Percentiles rank a stretch among this genome's conserved stretches.
Evolutionary conservation across 2,888 invertebrate genomes (phyloP).

Genomic region (Crioceris asparagi): DNA sequence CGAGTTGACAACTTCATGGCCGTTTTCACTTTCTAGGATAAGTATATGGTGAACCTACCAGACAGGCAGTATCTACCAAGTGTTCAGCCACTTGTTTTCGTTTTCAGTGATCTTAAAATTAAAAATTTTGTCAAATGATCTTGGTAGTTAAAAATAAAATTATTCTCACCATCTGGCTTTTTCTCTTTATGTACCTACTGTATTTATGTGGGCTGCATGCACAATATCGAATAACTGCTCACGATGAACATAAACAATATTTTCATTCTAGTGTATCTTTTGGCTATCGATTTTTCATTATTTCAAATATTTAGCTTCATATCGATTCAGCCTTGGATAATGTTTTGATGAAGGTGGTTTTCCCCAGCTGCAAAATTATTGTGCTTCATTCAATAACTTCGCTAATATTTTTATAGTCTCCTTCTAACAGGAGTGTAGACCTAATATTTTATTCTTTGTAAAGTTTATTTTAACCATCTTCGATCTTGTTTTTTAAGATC

Average conservation of each 20-base stretch:
- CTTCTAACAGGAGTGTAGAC: constrained; percentile 2
- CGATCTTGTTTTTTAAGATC: constrained; percentile 1
- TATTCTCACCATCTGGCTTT: constrained; percentile 13
- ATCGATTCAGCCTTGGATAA: constrained; percentile 2
- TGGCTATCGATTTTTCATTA: no score
- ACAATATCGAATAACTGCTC: constrained; percentile 4
- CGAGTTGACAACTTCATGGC: constrained; percentile 26
- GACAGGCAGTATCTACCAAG: constrained; percentile 29
- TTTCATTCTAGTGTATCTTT: no score
- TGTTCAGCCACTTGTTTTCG: constrained; percentile 26
- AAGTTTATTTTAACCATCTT: constrained; percentile 15
- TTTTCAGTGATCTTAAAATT: constrained; percentile 19
- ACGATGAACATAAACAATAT: no score
- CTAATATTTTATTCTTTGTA: constrained; percentile 1
- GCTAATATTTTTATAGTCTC: constrained; percentile 1
- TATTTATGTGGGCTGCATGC: constrained; percentile 3
- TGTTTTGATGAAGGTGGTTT: constrained; percentile 2
- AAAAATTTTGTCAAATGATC: background rate
- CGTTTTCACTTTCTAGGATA: constrained; percentile 30
- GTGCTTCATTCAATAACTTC: constrained; percentile 2
- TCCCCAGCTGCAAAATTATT: constrained; percentile 1
- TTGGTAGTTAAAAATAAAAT: background rate
- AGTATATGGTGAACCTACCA: constrained; percentile 27
- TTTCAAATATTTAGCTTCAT: constrained; percentile 1
- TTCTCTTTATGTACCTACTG: constrained; percentile 13